phyloP scores from a whole-genome alignment of 2,113 vertebrate species.

The Calypte anna region DNA sequence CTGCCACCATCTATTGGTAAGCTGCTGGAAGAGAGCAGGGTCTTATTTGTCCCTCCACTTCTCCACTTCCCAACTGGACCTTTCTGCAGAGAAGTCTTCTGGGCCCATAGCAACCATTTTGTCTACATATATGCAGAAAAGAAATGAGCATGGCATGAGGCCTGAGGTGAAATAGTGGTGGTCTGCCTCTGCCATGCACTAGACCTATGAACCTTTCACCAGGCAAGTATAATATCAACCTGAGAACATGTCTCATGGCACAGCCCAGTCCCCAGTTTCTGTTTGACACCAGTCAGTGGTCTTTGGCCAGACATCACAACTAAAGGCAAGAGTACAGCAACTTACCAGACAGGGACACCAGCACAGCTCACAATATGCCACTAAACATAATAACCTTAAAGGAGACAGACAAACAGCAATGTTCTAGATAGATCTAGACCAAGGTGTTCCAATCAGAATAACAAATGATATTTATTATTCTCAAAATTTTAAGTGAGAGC shows the following conservation, averaged over 20 bases:
- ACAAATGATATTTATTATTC: neutral
- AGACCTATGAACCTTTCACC: neutral
- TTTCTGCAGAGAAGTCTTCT: neutral
- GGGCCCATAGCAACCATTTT: neutral
- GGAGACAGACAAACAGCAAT: neutral
- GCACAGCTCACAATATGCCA: rapidly evolving
- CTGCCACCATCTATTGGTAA: slow-evolving; percentile 20
- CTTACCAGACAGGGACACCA: neutral
- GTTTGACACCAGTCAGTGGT: neutral
- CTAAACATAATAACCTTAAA: neutral
- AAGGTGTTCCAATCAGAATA: neutral
- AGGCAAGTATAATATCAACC: neutral
- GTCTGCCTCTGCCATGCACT: neutral
- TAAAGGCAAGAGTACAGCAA: neutral
- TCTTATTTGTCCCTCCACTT: neutral
- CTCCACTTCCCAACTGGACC: neutral
- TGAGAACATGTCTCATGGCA: rapidly evolving
- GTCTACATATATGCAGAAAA: neutral
- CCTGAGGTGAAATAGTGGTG: neutral
- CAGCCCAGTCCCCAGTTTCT: neutral
- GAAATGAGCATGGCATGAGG: neutral
- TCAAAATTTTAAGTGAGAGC: neutral
- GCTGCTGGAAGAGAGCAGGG: neutral
- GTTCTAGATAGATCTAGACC: neutral
- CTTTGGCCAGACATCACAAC: neutral